phyloP scores from a whole-genome alignment of 2,888 invertebrate species.

The Diabrotica balteata region DNA sequence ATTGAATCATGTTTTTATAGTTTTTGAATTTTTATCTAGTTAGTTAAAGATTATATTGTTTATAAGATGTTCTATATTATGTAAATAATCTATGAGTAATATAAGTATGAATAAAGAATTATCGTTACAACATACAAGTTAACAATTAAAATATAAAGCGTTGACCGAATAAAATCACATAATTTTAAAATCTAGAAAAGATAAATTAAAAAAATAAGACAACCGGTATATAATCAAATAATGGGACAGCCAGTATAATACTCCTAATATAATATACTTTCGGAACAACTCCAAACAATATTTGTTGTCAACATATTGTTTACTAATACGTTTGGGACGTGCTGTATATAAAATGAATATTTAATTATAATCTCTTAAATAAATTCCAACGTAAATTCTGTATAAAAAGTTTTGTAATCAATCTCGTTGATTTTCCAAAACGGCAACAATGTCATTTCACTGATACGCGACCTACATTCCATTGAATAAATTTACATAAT shows the following conservation, averaged over 20 bases:
- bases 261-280: neutral
- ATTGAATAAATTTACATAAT: constrained; percentile 19
- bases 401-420: neutral
- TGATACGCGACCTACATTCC: constrained; percentile 12
- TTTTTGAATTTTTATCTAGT: too few species aligned
- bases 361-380: neutral
- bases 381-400: neutral
- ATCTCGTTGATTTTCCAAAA: neutral
- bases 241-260: constrained; percentile 5
- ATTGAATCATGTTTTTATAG: too few species aligned
- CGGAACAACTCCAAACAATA: neutral
- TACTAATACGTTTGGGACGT: neutral
- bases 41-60: too few species aligned
- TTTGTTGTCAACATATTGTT: neutral
- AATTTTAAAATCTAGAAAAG: too few species aligned
- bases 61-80: too few species aligned
- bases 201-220: neutral
- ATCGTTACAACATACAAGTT: too few species aligned
- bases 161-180: too few species aligned
- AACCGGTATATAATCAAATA: neutral
- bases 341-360: neutral
- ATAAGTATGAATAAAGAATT: too few species aligned
- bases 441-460: constrained; percentile 9
- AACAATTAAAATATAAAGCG: too few species aligned
- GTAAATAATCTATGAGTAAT: too few species aligned